These are phyloP conservation scores for Melieria crassipennis DNA, from an alignment of 2,888 invertebrate genomes.

Conservation along the genomic window DNA sequence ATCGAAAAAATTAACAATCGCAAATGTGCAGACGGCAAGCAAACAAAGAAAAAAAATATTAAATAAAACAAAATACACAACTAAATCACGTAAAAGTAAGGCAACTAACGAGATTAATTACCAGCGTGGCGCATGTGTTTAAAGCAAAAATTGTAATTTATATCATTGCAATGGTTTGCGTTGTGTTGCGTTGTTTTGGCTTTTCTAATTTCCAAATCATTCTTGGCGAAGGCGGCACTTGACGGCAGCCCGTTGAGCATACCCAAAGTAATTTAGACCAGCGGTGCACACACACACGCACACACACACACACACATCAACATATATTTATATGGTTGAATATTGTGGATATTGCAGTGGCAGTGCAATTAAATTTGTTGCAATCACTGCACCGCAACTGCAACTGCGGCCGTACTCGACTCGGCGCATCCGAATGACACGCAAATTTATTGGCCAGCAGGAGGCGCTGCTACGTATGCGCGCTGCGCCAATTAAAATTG, in stretches of 20 bases:
- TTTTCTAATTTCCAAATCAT: not conserved
- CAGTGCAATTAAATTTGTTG: slow-evolving; percentile 42
- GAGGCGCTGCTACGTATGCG: too few relatives aligned
- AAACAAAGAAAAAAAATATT: slow-evolving; percentile 36
- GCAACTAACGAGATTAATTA: slow-evolving; percentile 50
- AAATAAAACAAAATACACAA: not conserved
- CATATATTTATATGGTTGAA: too few relatives aligned
- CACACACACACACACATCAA: too few relatives aligned
- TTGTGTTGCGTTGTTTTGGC: not conserved
- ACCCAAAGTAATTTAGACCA: too few relatives aligned
- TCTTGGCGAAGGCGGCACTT: too few relatives aligned
- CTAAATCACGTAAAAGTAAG: too few relatives aligned
- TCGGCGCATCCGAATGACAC: slow-evolving; percentile 36
- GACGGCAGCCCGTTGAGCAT: too few relatives aligned
- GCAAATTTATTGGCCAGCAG: slow-evolving; percentile 33
- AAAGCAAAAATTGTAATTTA: slow-evolving; percentile 32
- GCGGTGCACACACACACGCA: too few relatives aligned
- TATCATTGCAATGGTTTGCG: too few relatives aligned
- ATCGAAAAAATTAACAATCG: slow-evolving; percentile 2
- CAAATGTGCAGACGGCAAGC: slow-evolving; percentile 46
- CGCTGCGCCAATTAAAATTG: not conserved
- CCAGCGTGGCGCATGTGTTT: slow-evolving; percentile 35
- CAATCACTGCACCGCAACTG: slow-evolving; percentile 37
- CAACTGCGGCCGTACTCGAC: not conserved
- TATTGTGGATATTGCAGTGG: not conserved